These are phyloP conservation scores for Martes flavigula DNA, from an alignment of 2,797 vertebrate species.

Conservation along the genomic window DNA sequence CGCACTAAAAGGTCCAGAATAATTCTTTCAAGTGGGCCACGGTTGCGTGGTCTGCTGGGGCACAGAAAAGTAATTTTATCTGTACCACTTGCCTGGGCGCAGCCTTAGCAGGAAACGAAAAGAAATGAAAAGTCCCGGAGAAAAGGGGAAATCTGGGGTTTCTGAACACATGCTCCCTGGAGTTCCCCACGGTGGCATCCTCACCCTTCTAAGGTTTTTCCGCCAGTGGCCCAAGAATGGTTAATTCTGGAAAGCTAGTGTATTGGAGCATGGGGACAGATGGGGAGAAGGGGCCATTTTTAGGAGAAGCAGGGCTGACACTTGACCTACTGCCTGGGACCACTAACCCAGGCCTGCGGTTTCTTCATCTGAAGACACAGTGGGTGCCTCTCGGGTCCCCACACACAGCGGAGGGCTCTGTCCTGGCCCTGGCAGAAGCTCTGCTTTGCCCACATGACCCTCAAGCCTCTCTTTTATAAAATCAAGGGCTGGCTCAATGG, in stretches of 20 bases:
- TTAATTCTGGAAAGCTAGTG: not conserved
- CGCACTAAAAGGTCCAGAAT: not conserved
- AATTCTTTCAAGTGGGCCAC: not conserved
- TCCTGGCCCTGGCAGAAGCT: not conserved
- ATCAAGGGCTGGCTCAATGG: not conserved
- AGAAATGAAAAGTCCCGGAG: not conserved
- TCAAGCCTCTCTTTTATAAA: not conserved
- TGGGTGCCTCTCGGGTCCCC: not conserved
- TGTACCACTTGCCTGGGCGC: not conserved
- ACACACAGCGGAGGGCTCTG: not conserved
- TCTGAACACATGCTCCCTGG: not conserved
- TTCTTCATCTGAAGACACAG: not conserved
- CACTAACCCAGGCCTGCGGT: not conserved
- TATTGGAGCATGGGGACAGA: not conserved
- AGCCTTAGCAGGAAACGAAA: not conserved
- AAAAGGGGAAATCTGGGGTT: not conserved
- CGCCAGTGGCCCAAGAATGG: not conserved
- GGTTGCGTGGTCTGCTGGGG: not conserved
- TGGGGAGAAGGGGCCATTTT: not conserved
- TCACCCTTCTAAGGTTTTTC: not conserved
- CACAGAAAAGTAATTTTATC: not conserved
- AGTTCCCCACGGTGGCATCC: fast-evolving
- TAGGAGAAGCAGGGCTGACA: not conserved
- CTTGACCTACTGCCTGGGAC: not conserved
- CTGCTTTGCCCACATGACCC: not conserved